phyloP scores from a whole-genome alignment of 2,888 invertebrate species.

The Andricus curvator region DNA sequence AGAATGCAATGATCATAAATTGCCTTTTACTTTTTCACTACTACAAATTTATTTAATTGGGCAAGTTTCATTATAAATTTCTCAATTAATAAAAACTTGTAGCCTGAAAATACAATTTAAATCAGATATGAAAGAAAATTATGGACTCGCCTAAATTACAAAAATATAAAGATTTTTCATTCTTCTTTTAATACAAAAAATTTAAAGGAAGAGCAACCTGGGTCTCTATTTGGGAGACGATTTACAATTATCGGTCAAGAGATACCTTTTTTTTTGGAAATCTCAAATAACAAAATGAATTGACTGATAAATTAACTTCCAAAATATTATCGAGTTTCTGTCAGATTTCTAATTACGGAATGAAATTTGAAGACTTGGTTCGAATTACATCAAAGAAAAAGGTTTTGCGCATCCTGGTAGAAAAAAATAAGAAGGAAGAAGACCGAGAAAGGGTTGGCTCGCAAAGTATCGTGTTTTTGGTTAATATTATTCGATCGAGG shows the following conservation, averaged over 20 bases:
- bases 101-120: too few species aligned
- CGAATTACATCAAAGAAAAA: neutral
- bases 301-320: neutral
- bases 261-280: too few species aligned
- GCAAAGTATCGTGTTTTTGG: slow-evolving; percentile 8
- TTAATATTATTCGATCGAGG: slow-evolving; percentile 15
- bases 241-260: too few species aligned
- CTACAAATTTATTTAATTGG: neutral
- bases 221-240: too few species aligned
- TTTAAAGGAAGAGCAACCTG: neutral
- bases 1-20: slow-evolving; percentile 11
- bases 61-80: neutral
- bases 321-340: neutral
- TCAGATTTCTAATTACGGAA: neutral
- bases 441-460: neutral
- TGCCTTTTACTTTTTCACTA: neutral
- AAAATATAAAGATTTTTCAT: neutral
- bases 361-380: neutral
- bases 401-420: neutral
- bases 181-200: neutral
- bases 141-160: neutral
- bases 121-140: neutral
- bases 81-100: too few species aligned
- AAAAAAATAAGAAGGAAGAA: neutral
- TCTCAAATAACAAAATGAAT: neutral